Conservation (phyloP, 2,888 invertebrate genomes). For the Agonopterix arenella region DNA sequence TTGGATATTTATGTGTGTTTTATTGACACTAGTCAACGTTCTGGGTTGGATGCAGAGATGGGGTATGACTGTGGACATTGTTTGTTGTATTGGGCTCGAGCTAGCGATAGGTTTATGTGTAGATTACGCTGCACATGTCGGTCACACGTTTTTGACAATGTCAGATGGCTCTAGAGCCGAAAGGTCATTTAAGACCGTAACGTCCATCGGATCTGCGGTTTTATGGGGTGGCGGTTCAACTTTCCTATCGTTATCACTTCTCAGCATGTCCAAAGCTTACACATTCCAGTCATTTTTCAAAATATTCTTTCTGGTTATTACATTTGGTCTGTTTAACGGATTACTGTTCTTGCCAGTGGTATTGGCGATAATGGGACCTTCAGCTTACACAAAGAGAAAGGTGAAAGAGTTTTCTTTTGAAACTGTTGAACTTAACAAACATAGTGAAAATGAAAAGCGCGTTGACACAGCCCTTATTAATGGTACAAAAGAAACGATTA, state of each 20-base stretch:
- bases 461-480: no score
- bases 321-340: conserved; percentile 88
- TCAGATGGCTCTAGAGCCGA: conserved; percentile 70
- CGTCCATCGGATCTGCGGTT: conserved; percentile 86
- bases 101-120: conserved; percentile 89
- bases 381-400: conserved; percentile 49
- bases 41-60: conserved; percentile 88
- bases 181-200: conserved; percentile 80
- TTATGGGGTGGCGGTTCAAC: conserved; percentile 87
- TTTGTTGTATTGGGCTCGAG: conserved; percentile 87
- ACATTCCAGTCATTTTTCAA: conserved; percentile 85
- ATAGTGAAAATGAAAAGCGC: no score
- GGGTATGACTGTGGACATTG: conserved; percentile 89
- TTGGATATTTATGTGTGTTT: conserved; percentile 86
- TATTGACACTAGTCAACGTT: conserved; percentile 84
- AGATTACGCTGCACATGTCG: conserved; percentile 89
- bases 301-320: conserved; percentile 86
- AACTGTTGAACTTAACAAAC: conserved; percentile 44
- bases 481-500: no score
- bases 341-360: conserved; percentile 85
- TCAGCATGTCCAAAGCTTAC: conserved; percentile 84
- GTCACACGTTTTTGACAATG: conserved; percentile 85
- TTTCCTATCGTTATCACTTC: conserved; percentile 82
- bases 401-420: conserved; percentile 34
- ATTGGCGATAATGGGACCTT: conserved; percentile 84